Conservation (phyloP, 2,888 invertebrate genomes). For the Plutella xylostella region DNA sequence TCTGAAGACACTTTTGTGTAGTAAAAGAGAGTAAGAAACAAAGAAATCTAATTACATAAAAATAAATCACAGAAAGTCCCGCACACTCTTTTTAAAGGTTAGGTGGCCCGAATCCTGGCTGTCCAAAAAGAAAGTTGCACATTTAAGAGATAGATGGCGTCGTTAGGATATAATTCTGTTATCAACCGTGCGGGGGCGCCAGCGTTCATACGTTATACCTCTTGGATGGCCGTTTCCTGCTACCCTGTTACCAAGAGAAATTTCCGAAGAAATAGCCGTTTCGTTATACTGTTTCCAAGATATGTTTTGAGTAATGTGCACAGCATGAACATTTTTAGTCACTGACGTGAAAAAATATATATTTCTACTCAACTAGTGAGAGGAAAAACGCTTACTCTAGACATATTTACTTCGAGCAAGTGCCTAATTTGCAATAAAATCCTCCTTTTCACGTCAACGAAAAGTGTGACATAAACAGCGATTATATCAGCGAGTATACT, state of each 20-base stretch:
- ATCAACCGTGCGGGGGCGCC: slow-evolving; percentile 67
- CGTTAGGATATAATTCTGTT: slow-evolving; percentile 74
- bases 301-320: too few relatives aligned
- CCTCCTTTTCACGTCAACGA: not conserved
- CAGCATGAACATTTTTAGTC: too few relatives aligned
- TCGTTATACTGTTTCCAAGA: too few relatives aligned
- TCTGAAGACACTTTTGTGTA: too few relatives aligned
- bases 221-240: slow-evolving; percentile 60
- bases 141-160: slow-evolving; percentile 75
- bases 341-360: too few relatives aligned
- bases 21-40: too few relatives aligned
- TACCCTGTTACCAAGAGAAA: slow-evolving; percentile 50
- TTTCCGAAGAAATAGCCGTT: not conserved
- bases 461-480: not conserved
- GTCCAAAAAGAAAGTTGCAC: slow-evolving; percentile 62
- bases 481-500: slow-evolving; percentile 27
- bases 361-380: too few relatives aligned
- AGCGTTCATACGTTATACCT: slow-evolving; percentile 41
- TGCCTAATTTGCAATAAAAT: too few relatives aligned
- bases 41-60: too few relatives aligned
- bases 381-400: too few relatives aligned
- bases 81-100: slow-evolving; percentile 2
- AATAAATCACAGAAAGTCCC: not conserved
- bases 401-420: too few relatives aligned
- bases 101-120: slow-evolving; percentile 16